Evolutionary conservation across 2,888 invertebrate genomes (phyloP), one percentile per base, ranked within the genome.

Genomic region (Sphaerophoria taeniata): DNA sequence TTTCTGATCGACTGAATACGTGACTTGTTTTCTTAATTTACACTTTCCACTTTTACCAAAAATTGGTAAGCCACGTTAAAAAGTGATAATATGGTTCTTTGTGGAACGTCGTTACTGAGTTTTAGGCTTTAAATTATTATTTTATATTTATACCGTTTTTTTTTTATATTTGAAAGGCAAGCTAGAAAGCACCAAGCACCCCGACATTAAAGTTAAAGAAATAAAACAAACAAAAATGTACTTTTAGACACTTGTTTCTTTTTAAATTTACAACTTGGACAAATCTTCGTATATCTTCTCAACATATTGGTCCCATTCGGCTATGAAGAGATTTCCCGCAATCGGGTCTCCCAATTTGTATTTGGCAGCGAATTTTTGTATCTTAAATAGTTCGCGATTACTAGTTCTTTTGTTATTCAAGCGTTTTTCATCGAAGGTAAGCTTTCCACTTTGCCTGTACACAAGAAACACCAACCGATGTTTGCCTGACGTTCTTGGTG

Each of bases 391-490:
- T 0, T 92, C 94, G 7, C 96, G 93, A 16, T 93, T 91, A n/a
- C 94, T 92, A 2, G 89, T 93, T 61, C 92, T 93, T 39, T 88
- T 89, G 31, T 90, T 90, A 56, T 87, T 87, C 2, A 89, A 72
- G 33, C 87, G 88, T 4, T 87, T 92, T 88, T 95, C 95, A 43
- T 93, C 92, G 87, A 95, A 95, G 0, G 88, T 89, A 0, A 95
- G 88, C 87, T 94, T 94, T 7, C 91, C 92, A 0, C 93, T 92
- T 88, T 97, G 97, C 88, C 95, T 94, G 93, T 95, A 97, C 0
- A 96, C 92, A 47, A 97, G 91, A 90, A 95, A 96, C 14, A 97
- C 95, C 91, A 97, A 97, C 78, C 97, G 94, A 91, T 97, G 97
- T 6, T 95, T 93, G 12, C 95, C 96, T 2, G 96, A 95, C 14